Conservation (phyloP, 2,797 vertebrate species). For the Periophthalmus magnuspinnatus region DNA sequence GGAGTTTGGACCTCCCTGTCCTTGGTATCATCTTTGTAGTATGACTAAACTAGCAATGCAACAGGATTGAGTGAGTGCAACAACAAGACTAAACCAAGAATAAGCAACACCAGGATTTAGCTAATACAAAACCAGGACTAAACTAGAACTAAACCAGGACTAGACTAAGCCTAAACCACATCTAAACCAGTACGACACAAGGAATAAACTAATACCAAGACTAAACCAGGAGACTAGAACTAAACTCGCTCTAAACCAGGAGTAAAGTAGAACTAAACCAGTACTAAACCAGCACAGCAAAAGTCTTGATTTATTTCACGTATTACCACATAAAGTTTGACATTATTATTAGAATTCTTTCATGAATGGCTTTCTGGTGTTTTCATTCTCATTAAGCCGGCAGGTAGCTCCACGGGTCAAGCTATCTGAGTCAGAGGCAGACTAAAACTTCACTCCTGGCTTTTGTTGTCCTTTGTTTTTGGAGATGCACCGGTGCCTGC, state of each 20-base stretch:
- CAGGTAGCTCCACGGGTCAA: conserved; percentile 12
- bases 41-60: too few species aligned
- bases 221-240: too few species aligned
- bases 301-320: conserved; percentile 24
- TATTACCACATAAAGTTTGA: background rate
- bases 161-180: too few species aligned
- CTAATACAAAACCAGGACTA: too few species aligned
- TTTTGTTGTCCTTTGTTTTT: conserved; percentile 8
- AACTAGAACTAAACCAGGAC: too few species aligned
- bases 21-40: too few species aligned
- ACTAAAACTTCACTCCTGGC: conserved; percentile 8
- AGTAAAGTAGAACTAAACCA: background rate
- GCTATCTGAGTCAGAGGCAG: conserved; percentile 16
- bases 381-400: conserved; percentile 28
- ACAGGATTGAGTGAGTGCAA: too few species aligned
- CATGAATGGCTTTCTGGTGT: conserved; percentile 16
- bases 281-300: conserved; percentile 6
- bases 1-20: too few species aligned
- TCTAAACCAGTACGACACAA: too few species aligned
- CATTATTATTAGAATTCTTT: background rate
- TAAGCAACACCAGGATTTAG: too few species aligned
- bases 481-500: background rate
- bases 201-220: too few species aligned
- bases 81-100: too few species aligned
- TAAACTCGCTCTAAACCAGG: background rate